Evolutionary conservation across 2,888 invertebrate genomes (phyloP), one percentile per base, ranked within the genome.

Genomic region (Drosophila limbata): DNA sequence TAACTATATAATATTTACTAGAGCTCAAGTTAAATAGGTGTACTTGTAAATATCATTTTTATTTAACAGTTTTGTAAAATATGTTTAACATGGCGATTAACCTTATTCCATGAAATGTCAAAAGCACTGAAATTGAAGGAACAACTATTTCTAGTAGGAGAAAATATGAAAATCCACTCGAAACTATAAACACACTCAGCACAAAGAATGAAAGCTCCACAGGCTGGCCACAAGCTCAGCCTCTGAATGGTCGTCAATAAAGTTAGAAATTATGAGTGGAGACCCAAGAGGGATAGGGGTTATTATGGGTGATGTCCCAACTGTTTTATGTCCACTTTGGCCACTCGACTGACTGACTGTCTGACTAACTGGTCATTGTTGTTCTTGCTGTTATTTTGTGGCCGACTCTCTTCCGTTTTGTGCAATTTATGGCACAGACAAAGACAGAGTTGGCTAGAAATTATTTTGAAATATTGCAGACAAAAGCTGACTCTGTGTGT

Each of bases 391-490:
- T 37, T 51, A 31, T 28, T 28, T 72, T 59, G 48, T 42, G 48
- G 48, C 57, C 56, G 15, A 40, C 25, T 61, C 39, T 47, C 35
- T 67, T 77, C 74, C 74, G 69, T 76, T 79, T 66, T 69, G 60
- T 69, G 69, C 66, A 76, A 78, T 78, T 79, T 79, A 76, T 72
- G 66, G 76, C 62, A 56, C 47, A 69, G 21, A 50, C 15, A 10
- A 15, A 6, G 6, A 25, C 25, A 31, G 19, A 47, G 57, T 62
- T 80, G 67, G 44, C 62, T 56, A 68, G 70, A 88, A 82, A 82
- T 82, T 73, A 85, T 88, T 85, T 79, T 82, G 80, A 84, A 85
- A 84, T 85, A 88, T 77, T 70, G 73, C 85, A 73, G 77, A 82
- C 69, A 71, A 81, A 84, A 73, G 69, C 70, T 63, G 69, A 52